Evolutionary conservation across 2,888 invertebrate species (phyloP), one percentile per base, ranked within the genome.

Genomic region (Brachyptera risi): DNA sequence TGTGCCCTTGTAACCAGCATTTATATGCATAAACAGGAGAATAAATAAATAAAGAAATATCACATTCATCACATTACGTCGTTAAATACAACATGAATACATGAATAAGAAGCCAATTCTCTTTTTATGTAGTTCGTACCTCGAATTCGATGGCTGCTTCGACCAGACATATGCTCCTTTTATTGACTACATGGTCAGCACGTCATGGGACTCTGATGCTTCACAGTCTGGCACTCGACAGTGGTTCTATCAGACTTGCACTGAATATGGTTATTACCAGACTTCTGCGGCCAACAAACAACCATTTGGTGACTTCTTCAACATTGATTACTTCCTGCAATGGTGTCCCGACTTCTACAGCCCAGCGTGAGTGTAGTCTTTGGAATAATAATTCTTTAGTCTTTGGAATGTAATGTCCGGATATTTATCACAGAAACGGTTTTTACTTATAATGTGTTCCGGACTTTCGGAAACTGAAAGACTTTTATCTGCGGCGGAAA

Each of bases 241-340:
- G 26, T 61, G 60, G 61, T 58, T 42, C 61, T 64, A 64, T 31
- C 61, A 62, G 40, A 64, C 64, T 1, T 64, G 64, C 57, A 62
- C 56, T 23, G 59, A 59, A 19, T 64, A 59, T 37, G 64, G 62
- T 1, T 64, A 62, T 57, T 64, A 58, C 27, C 64, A 64, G 56
- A 64, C 64, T 3, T 47, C 61, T 2, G 24, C 77, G 62, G 81
- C 84, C 9, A 54, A 68, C 0, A 70, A 75, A 0, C 84, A 86
- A 64, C 86, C 87, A 0, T 88, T 87, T 76, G 83, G 83, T 7
- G 74, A 71, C 47, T 71, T 73, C 1, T 73, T 81, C 5, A 77
- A 80, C 0, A 58, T 83, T n/a, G 74, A 76, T 54, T 82, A 77
- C 71, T 82, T 75, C 66, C 72, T 74, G 3, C 73, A 73, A 19